Evolutionary conservation across 23 tunicate species (phyloP), one percentile per base, ranked within the genome.

Genomic region (Ascidia mentula): DNA sequence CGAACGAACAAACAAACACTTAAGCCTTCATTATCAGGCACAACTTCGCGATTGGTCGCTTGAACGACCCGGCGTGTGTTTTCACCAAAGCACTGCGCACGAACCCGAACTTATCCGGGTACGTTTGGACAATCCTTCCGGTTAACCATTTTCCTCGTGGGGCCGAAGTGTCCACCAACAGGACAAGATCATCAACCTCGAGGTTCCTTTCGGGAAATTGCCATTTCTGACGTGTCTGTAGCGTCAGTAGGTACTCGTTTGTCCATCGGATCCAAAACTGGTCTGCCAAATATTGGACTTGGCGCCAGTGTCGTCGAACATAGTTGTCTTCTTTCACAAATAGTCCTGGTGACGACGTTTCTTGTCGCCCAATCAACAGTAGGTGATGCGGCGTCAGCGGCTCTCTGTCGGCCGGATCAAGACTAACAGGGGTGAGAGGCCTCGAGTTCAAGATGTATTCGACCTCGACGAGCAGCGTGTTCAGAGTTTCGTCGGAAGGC

Each of bases 261-360:
- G 34, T 77, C 83, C 83, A 79, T 31, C 83, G 61, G 36, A 53
- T 31, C 83, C 83, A 79, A n/a, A 60, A 79, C 26, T 69, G 45
- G 76, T 81, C 76, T 31, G 85, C 77, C 26, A 81, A 40, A 46
- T 42, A 70, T 37, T 79, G 83, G 31, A 79, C 83, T 59, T 60
- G 74, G 32, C 74, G 69, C 74, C 83, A 59, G 24, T 39, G 73
- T 30, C 83, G 35, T 32, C 71, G 39, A 35, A 61, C 74, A 35
- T 60, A 79, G 69, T 36, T 37, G 73, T 83, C 87, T 59, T 74
- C 75, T 46, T 74, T 74, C 82, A 75, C 87, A 30, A 75, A 83
- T 4, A 83, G 2, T n/a, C 87, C 73, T 18, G 87, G 87, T 32
- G 87, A 73, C 37, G 38, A 17, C 0, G 4, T 53, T 12, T 4